Base-by-base conservation (phyloP, 2,797 vertebrate species). In the Notolabrus celidotus region DNA sequence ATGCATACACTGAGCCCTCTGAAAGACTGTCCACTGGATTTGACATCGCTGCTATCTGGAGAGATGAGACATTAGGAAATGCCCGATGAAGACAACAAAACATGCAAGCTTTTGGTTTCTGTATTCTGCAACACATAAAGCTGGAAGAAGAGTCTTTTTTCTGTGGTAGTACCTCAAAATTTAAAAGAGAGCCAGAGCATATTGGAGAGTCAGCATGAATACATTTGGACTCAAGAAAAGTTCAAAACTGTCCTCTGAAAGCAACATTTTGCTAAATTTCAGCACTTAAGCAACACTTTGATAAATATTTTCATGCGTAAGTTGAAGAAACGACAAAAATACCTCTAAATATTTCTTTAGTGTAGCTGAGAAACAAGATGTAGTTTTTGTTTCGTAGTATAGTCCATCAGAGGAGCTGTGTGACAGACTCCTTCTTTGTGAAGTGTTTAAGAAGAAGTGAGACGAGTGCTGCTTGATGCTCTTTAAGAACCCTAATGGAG, bases 21-120 rank as follows among this genome's bases (percentile, higher is more conserved):
- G 87, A 84, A 86, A 96, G 91, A 72, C 93, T 87, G 0, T 92
- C 92, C 74, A 92, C 93, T 67, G 94, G 88, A 23, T 95, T 96
- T 85, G 96, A 95, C 98, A 99, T 98, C 74, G 67, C 85, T 90
- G 89, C 84, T 92, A 55, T 71, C 67, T 89, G 42, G 52, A 79
- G 20, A 72, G 25, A 60, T 77, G 20, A 38, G 3, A 72, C 17
- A 58, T 23, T 50, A 57, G 11, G 78, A 34, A 54, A 67, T 6
- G 10, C 2, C 58, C 11, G 29, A 31, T 31, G 29, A 31, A 27
- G 27, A 25, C 27, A 27, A 27, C 5, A 27, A 27, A 25, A 5
- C 25, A 27, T 27, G 3, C 3, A 19, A 43, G 19, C 2, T 3
- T 55, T 1, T 14, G 12, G 38, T 58, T 41, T 51, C 25, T 1